A percentile compares a stretch with the other conserved stretches of the same genome.
phyloP scores from a whole-genome alignment of 1,140 invertebrate species.

The Pseudomyrmex concolor region DNA sequence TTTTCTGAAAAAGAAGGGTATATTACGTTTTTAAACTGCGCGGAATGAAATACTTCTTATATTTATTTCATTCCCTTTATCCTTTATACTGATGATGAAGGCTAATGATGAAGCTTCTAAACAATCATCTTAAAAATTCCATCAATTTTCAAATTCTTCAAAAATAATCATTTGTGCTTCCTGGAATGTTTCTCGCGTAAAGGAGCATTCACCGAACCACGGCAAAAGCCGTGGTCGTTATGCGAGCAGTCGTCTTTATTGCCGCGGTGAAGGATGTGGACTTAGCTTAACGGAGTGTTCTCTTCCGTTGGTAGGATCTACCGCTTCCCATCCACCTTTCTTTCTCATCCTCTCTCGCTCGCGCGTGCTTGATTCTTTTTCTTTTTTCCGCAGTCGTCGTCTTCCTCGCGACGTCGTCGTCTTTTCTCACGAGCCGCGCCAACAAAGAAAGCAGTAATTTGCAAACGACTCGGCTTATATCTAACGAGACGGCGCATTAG shows the following conservation, averaged over 20 bases:
- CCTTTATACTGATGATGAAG: not conserved
- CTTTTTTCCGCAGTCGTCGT: not conserved
- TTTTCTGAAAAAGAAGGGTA: not conserved
- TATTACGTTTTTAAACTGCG: not conserved
- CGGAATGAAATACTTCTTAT: not conserved
- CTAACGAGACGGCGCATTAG: slow-evolving; percentile 70
- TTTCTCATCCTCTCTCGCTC: not conserved
- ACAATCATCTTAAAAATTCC: not conserved
- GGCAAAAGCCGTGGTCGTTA: not conserved
- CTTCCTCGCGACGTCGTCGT: not conserved
- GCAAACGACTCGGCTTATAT: slow-evolving; percentile 68
- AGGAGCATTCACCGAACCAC: slow-evolving; percentile 29
- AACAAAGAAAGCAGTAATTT: slow-evolving; percentile 68
- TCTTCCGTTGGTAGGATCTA: slow-evolving; percentile 53
- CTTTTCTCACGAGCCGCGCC: slow-evolving; percentile 39
- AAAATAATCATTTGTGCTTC: slow-evolving; percentile 14
- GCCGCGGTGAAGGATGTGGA: slow-evolving; percentile 63
- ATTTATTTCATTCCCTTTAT: not conserved
- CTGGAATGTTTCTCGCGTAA: slow-evolving; percentile 11
- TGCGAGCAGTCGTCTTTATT: slow-evolving; percentile 63
- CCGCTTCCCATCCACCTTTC: slow-evolving; percentile 47
- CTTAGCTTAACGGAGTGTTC: slow-evolving; percentile 68
- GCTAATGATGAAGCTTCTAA: not conserved
- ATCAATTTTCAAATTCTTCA: not conserved
- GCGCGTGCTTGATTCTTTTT: too few species aligned